Evolutionary conservation across 2,888 invertebrate genomes (phyloP).

Genomic region (Hypolimnas misippus): DNA sequence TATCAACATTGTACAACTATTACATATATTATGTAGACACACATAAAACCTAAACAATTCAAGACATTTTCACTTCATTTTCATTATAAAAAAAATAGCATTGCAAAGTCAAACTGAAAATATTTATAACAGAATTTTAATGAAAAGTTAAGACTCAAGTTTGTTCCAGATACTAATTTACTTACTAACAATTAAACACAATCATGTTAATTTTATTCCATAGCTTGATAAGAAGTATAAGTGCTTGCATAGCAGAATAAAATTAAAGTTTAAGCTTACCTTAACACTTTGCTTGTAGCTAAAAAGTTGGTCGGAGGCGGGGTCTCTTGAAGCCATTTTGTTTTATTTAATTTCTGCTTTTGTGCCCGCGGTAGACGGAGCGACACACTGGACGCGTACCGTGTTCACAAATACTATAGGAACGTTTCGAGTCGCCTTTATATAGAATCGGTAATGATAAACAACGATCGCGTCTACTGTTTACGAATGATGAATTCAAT

Average conservation of each 20-base stretch:
- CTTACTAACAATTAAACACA: neutral
- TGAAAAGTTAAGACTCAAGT: neutral
- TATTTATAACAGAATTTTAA: neutral
- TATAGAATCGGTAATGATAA: constrained; percentile 68
- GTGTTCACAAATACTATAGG: constrained; percentile 60
- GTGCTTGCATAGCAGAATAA: neutral
- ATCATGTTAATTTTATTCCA: constrained; percentile 57
- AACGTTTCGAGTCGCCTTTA: constrained; percentile 52
- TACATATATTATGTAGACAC: neutral
- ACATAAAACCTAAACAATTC: neutral
- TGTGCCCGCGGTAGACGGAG: constrained; percentile 47
- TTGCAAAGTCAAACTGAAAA: too few species aligned
- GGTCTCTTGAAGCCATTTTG: constrained; percentile 82
- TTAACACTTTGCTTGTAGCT: constrained; percentile 84
- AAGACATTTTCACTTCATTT: too few species aligned
- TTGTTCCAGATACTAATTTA: neutral
- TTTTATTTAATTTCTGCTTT: constrained; percentile 19
- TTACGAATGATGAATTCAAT: constrained; percentile 16
- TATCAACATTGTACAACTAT: constrained; percentile 1
- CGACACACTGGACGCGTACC: constrained; percentile 66
- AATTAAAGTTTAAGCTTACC: constrained; percentile 67
- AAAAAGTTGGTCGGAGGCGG: constrained; percentile 86
- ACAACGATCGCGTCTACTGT: constrained; percentile 49
- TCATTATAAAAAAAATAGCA: neutral
- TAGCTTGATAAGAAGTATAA: neutral